Evolutionary conservation across 2,888 invertebrate species (phyloP), one percentile per base, ranked within the genome.

Genomic region (Lasioglossum malachurum): DNA sequence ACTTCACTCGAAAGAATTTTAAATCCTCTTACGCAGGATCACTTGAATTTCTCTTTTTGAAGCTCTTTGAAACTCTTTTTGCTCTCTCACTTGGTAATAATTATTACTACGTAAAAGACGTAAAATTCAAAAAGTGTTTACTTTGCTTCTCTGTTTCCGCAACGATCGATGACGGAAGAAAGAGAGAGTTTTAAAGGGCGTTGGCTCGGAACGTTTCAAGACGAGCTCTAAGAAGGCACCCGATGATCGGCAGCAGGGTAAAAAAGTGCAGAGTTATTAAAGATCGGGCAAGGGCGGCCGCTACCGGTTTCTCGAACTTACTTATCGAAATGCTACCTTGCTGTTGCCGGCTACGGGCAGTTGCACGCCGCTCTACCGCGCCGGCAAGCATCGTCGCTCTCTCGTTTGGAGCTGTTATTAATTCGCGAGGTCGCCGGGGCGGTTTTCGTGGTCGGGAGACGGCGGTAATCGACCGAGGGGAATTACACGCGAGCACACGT

Each of bases 401-500:
- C 90, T 89, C 89, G 85, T 88, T 89, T 80, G 89, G 76, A 81
- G 89, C 83, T 87, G 91, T 89, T 91, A 90, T 82, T 81, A 83
- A 82, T 82, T 79, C 60, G 46, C 80, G 80, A 74, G 85, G 71
- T 78, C 85, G 53, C 64, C 64, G 72, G 8, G 73, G 46, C 41
- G 69, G 67, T 84, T 78, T 69, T 77, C 46, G 27, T 74, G 60
- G 60, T 77, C 46, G 27, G 44, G 44, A 38, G 27, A 27, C 38
- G 57, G 27, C 49, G 67, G 60, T 78, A 75, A 83, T 83, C 69
- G 78, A 49, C 75, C 27, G n/a, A 75, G 57, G 71, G 31, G 79
- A 85, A 84, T 85, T 85, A 69, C 44, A 49, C 84, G 71, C 53
- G 74, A 23, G n/a, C 44, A 31, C 27, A 53, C 60, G 60, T 60